Conservation (phyloP, 2,113 vertebrate genomes). For the Mormyrus lacerda region DNA sequence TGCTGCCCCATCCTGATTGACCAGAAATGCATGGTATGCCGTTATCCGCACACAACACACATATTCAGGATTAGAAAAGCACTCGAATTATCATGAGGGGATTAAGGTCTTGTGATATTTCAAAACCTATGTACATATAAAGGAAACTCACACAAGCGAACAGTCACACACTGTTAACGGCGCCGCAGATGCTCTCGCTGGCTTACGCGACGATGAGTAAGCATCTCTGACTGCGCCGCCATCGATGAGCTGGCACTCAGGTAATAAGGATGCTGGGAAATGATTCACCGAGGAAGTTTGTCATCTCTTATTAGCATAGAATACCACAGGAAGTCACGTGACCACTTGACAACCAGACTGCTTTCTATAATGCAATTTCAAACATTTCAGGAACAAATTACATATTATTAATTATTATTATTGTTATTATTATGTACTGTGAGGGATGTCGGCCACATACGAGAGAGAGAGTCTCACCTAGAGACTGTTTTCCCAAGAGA, state of each 20-base stretch:
- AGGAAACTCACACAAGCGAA: background rate
- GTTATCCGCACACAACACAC: background rate
- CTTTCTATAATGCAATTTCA: background rate
- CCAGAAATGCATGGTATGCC: background rate
- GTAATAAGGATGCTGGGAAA: background rate
- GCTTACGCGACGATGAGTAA: background rate
- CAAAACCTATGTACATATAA: background rate
- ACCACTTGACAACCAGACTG: background rate
- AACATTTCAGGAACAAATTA: background rate
- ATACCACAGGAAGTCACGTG: background rate
- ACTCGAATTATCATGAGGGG: background rate
- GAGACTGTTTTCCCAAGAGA: conserved; percentile 18
- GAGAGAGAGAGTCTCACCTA: conserved; percentile 9
- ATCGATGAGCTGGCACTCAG: background rate
- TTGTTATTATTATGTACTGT: background rate
- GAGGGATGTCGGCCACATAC: background rate
- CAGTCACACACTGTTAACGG: background rate
- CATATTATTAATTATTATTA: background rate
- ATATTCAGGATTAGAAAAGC: background rate
- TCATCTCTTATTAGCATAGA: background rate
- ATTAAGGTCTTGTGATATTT: background rate
- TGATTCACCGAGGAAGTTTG: background rate
- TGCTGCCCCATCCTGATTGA: background rate
- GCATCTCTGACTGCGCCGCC: background rate
- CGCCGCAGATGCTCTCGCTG: background rate